These are phyloP conservation scores for Nemotelus nigrinus DNA, from an alignment of 2,888 invertebrate genomes.

Conservation along the genomic window DNA sequence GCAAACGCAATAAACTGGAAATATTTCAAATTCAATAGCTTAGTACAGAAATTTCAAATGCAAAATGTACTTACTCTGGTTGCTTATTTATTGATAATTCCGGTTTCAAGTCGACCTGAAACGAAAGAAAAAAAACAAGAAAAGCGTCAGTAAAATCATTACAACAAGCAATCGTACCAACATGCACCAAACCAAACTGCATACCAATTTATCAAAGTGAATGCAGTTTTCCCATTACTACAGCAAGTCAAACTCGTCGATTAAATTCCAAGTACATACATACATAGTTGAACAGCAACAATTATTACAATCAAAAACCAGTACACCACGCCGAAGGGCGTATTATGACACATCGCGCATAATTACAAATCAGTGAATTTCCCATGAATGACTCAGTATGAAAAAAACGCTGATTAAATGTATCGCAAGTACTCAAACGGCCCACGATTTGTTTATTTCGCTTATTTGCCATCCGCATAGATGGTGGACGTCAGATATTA, in stretches of 20 bases:
- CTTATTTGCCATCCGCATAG: too few relatives aligned
- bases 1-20: too few relatives aligned
- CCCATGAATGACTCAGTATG: conserved; percentile 24
- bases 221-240: background rate
- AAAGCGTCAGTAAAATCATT: background rate
- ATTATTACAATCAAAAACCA: background rate
- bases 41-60: background rate
- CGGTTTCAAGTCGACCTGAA: conserved; percentile 82
- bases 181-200: background rate
- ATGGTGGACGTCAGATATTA: too few relatives aligned
- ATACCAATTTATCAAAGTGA: background rate
- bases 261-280: background rate
- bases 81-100: conserved; percentile 80
- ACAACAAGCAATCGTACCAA: background rate
- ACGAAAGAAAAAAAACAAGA: conserved; percentile 61
- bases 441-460: too few relatives aligned
- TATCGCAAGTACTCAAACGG: too few relatives aligned
- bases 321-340: background rate
- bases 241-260: background rate
- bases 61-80: conserved; percentile 76
- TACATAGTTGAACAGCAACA: background rate
- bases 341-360: background rate
- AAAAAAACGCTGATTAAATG: background rate
- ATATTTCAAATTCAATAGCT: background rate
- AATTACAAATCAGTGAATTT: conserved; percentile 1